Conservation (phyloP, 2,888 invertebrate species). For the Dysmachus trigonus region DNA sequence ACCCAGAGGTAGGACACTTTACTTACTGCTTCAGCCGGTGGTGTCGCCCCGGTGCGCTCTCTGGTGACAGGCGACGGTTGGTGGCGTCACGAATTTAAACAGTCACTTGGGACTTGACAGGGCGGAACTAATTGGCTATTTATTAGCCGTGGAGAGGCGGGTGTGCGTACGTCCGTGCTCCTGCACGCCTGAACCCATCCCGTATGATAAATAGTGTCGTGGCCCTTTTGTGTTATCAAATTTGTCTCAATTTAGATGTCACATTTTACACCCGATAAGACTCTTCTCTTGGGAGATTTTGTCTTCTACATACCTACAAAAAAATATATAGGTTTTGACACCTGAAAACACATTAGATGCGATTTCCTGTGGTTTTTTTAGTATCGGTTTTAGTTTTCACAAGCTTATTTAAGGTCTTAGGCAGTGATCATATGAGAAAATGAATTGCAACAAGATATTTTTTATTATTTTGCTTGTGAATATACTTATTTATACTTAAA, state of each 20-base stretch:
- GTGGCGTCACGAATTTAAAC: neutral
- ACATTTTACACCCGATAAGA: neutral
- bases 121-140: neutral
- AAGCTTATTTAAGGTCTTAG: too few species aligned
- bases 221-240: neutral
- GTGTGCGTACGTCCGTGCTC: neutral
- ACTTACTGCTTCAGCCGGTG: neutral
- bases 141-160: neutral
- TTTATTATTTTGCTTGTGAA: too few species aligned
- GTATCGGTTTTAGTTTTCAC: neutral
- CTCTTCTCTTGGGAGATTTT: neutral
- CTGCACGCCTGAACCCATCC: neutral
- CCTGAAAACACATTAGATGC: neutral
- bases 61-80: neutral
- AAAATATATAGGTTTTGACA: neutral
- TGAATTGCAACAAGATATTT: too few species aligned
- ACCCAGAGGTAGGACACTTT: neutral
- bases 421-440: neutral
- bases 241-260: neutral
- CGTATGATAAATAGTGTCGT: neutral
- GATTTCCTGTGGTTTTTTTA: neutral
- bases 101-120: slow-evolving; percentile 22
- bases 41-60: neutral
- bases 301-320: neutral
- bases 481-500: too few species aligned